A percentile compares a stretch with the other conserved stretches of the same genome.
These are phyloP conservation scores for Potamarius usumacintae DNA, from an alignment of 2,113 vertebrate genomes.

Conservation along the genomic window DNA sequence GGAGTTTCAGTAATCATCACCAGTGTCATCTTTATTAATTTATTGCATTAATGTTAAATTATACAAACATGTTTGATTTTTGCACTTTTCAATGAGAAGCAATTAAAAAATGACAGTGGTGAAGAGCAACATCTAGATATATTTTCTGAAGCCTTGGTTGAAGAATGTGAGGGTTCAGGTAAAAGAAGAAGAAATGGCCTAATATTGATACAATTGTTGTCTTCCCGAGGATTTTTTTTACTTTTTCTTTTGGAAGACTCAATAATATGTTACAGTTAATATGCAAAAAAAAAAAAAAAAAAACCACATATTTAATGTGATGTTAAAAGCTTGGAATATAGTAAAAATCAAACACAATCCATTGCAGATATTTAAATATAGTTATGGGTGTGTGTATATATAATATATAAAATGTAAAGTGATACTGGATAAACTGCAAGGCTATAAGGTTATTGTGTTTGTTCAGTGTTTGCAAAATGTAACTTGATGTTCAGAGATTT, in stretches of 20 bases:
- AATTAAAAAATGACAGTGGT: background rate
- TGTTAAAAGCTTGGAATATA: conserved; percentile 23
- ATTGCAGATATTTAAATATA: conserved; percentile 23
- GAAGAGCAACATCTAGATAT: background rate
- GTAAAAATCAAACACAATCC: conserved; percentile 6
- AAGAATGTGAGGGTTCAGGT: background rate
- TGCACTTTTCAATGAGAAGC: background rate
- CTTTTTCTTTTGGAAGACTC: background rate
- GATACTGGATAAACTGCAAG: conserved; percentile 26
- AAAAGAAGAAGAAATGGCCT: background rate
- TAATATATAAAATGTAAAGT: conserved; percentile 8
- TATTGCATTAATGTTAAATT: background rate
- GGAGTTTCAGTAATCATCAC: background rate
- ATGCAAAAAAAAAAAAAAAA: background rate
- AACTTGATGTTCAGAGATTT: background rate
- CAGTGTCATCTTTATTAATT: background rate
- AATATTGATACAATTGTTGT: background rate
- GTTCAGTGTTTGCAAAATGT: background rate
- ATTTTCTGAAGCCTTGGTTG: background rate
- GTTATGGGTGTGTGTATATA: background rate
- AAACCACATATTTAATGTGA: conserved; percentile 1
- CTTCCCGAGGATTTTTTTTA: background rate
- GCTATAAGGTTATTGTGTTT: conserved; percentile 18
- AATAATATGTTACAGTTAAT: background rate
- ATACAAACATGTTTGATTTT: background rate